These are phyloP conservation scores for Brachionus plicatilis DNA, from an alignment of 1,140 invertebrate genomes.

Conservation along the genomic window DNA sequence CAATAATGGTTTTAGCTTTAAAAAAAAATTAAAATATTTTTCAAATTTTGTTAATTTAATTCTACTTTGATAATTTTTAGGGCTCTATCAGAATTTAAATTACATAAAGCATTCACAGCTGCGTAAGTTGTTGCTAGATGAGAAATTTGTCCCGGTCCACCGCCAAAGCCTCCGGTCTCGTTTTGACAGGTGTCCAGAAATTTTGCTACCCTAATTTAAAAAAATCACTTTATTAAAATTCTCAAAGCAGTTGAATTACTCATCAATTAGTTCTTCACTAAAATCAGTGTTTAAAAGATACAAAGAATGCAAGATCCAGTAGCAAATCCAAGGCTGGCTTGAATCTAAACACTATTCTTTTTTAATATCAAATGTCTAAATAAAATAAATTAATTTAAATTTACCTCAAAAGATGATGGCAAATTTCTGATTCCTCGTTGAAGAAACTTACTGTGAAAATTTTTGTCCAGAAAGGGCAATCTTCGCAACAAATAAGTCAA, in stretches of 20 bases:
- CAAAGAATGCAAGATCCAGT: conserved; percentile 88
- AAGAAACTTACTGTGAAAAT: conserved; percentile 66
- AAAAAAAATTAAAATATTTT: not conserved
- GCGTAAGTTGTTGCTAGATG: conserved; percentile 96
- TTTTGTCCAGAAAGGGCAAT: conserved; percentile 63
- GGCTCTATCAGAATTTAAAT: conserved; percentile 78
- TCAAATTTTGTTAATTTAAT: not conserved
- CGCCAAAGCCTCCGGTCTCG: conserved; percentile 76
- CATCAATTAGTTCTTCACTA: conserved; percentile 62
- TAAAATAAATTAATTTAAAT: not conserved
- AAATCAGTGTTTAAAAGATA: conserved; percentile 71
- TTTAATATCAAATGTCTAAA: conserved; percentile 43
- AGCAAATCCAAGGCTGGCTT: conserved; percentile 88
- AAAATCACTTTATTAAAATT: not conserved
- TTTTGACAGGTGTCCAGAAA: conserved; percentile 68
- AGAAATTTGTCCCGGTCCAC: conserved; percentile 80
- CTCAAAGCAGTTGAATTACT: conserved; percentile 52
- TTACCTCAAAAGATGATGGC: conserved; percentile 48
- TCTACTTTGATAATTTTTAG: conserved; percentile 74
- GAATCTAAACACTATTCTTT: conserved; percentile 70
- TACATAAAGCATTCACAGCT: conserved; percentile 82
- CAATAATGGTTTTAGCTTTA: conserved; percentile 52
- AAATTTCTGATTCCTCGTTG: conserved; percentile 66
- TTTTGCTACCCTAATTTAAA: conserved; percentile 46
- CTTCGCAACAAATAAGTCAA: conserved; percentile 39